Evolutionary conservation across 2,797 vertebrate genomes (phyloP).

Genomic region (Acipenser ruthenus): DNA sequence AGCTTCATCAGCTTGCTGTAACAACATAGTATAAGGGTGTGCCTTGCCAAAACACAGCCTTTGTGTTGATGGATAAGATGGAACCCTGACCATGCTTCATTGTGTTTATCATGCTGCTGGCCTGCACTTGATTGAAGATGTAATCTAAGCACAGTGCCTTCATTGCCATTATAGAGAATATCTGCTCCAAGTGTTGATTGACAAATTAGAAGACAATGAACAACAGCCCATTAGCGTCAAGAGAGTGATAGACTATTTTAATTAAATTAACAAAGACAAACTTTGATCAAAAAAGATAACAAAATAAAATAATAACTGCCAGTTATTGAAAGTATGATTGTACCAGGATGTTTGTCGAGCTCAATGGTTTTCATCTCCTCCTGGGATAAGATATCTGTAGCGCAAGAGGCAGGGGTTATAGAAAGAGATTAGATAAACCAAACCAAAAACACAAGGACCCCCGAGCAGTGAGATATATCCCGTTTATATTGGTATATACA

Average conservation of each 20-base stretch:
- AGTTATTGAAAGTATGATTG: no score
- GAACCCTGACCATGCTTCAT: neutral
- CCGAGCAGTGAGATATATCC: no score
- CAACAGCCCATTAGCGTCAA: neutral
- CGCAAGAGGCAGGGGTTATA: no score
- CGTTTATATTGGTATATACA: no score
- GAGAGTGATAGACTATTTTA: neutral
- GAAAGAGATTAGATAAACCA: no score
- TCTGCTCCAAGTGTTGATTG: neutral
- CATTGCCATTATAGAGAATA: slow-evolving; percentile 1
- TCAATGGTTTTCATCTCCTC: no score
- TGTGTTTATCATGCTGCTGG: neutral
- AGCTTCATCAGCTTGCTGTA: no score
- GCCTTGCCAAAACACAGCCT: neutral
- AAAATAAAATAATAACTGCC: neutral
- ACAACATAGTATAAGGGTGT: neutral
- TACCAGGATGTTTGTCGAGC: no score
- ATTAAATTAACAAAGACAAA: neutral
- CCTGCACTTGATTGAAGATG: neutral
- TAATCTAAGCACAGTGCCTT: neutral
- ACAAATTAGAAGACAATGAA: neutral
- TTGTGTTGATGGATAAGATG: neutral
- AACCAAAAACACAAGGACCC: no score
- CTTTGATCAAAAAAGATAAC: neutral
- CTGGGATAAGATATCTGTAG: no score